Conservation (phyloP, 2,797 vertebrate genomes). For the Fratercula arctica region DNA sequence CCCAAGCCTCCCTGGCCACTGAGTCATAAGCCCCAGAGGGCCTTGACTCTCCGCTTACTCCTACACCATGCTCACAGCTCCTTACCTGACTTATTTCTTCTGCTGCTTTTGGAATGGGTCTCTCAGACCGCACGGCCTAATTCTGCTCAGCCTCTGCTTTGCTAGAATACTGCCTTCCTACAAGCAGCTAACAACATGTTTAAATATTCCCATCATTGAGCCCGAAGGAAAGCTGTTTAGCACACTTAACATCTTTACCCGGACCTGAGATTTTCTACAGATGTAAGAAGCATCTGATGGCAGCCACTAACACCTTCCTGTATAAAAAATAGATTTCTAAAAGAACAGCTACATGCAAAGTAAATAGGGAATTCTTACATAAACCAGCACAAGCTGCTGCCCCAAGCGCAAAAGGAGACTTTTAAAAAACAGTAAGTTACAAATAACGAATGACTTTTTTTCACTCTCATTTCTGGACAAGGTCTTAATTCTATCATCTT, state of each 20-base stretch:
- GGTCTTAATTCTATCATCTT: not conserved
- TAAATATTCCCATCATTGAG: slow-evolving; percentile 18
- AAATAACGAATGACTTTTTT: not conserved
- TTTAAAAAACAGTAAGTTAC: not conserved
- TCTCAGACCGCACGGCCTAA: not conserved
- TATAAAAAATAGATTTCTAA: not conserved
- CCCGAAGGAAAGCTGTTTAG: slow-evolving; percentile 41
- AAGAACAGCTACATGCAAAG: slow-evolving; percentile 16
- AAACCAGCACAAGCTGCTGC: not conserved
- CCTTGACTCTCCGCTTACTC: not conserved
- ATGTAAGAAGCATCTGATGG: slow-evolving; percentile 8
- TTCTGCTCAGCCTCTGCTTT: not conserved
- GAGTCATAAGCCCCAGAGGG: not conserved
- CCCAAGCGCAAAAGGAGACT: not conserved
- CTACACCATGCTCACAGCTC: not conserved
- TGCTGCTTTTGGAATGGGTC: not conserved
- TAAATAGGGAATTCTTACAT: not conserved
- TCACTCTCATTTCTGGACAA: not conserved
- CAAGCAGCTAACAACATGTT: not conserved
- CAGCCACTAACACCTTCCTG: slow-evolving; percentile 2
- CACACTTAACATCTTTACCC: slow-evolving; percentile 15
- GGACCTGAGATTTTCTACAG: not conserved
- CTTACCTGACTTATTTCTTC: not conserved
- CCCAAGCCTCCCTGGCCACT: not conserved
- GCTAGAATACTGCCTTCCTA: not conserved